Evolutionary conservation across 2,113 vertebrate genomes (phyloP).

Genomic region (Naja naja): DNA sequence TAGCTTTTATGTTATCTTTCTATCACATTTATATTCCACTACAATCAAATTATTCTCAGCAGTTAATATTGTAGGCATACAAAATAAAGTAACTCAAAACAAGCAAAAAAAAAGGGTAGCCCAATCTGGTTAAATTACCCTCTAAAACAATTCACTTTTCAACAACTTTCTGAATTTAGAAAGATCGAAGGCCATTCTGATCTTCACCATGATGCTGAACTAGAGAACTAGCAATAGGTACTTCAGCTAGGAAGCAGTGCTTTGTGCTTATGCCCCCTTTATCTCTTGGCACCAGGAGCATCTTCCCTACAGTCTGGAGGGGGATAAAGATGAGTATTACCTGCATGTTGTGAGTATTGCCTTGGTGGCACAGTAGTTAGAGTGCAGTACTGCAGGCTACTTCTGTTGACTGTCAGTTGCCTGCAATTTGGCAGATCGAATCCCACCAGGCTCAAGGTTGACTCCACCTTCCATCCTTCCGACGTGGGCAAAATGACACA

Average conservation of each 20-base stretch:
- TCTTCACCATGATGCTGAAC: not conserved
- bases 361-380: no score
- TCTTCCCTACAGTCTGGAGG: not conserved
- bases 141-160: not conserved
- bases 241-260: not conserved
- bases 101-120: not conserved
- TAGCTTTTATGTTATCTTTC: not conserved
- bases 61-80: not conserved
- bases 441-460: no score
- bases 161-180: not conserved
- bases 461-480: no score
- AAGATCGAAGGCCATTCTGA: not conserved
- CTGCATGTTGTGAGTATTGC: not conserved
- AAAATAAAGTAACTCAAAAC: not conserved
- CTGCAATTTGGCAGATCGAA: no score
- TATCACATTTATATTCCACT: not conserved
- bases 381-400: no score
- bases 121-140: not conserved
- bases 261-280: not conserved
- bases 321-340: not conserved
- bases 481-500: no score
- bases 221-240: not conserved
- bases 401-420: no score
- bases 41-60: not conserved
- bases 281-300: not conserved